phyloP scores from a whole-genome alignment of 2,113 vertebrate genomes.

The Hippopotamus amphibius region DNA sequence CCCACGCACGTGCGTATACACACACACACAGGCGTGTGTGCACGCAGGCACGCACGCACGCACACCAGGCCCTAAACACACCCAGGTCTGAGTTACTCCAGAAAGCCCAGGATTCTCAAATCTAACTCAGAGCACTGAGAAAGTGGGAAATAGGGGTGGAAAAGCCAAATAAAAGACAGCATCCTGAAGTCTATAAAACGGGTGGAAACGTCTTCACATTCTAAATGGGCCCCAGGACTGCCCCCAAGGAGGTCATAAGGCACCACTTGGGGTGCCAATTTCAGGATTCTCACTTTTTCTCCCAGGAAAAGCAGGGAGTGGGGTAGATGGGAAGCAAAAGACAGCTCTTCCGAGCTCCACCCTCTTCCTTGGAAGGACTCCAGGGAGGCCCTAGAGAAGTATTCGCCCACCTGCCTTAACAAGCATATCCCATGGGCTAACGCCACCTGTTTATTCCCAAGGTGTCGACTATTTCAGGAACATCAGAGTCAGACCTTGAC shows the following conservation, averaged over 20 bases:
- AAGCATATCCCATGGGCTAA: constrained; percentile 20
- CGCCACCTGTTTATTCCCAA: constrained; percentile 8
- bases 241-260: not conserved
- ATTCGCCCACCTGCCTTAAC: constrained; percentile 36
- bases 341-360: not conserved
- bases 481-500: constrained; percentile 41
- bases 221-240: not conserved
- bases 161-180: constrained; percentile 53
- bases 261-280: not conserved
- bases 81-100: constrained; percentile 57
- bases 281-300: not conserved
- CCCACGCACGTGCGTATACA: fast-evolving
- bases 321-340: not conserved
- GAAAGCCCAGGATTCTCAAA: constrained; percentile 74
- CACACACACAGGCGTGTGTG: not conserved
- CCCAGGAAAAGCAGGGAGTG: not conserved
- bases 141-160: constrained; percentile 23
- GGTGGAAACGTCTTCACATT: constrained; percentile 1
- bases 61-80: not conserved
- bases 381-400: constrained; percentile 13
- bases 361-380: not conserved
- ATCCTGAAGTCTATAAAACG: constrained; percentile 67
- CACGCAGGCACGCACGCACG: not conserved
- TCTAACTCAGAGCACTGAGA: constrained; percentile 64
- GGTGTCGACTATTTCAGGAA: constrained; percentile 42